phyloP scores from a whole-genome alignment of 1,140 invertebrate genomes.

The Scaptodrosophila lebanonensis region DNA sequence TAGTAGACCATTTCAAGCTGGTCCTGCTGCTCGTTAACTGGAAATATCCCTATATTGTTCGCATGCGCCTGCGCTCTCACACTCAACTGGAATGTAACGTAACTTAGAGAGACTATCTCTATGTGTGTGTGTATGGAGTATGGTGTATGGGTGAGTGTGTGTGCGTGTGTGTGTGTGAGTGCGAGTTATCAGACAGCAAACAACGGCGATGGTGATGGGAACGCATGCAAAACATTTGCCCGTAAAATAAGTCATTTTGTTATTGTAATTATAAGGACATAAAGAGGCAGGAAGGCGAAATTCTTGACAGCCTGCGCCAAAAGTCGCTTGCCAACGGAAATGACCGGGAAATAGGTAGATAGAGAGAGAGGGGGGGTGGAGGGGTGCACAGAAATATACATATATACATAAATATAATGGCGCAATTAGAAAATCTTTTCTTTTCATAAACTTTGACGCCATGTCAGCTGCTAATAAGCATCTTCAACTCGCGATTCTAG shows the following conservation, averaged over 20 bases:
- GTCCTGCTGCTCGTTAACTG: not conserved
- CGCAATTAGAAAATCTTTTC: no score
- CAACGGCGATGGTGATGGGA: conserved; percentile 14
- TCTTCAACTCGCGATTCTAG: conserved; percentile 60
- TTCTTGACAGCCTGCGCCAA: no score
- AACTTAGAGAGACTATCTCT: no score
- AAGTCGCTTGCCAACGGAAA: no score
- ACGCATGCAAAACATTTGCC: conserved; percentile 8
- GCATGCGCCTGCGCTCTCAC: not conserved
- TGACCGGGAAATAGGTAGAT: no score
- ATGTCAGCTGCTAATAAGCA: conserved; percentile 73
- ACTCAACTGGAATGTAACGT: no score
- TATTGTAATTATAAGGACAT: conserved; percentile 44
- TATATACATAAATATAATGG: no score
- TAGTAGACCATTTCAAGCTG: conserved; percentile 57
- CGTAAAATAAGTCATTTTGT: conserved; percentile 36
- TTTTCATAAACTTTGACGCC: conserved; percentile 50
- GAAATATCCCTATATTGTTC: conserved; percentile 48
- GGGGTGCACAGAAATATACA: no score
- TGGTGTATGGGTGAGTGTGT: conserved; percentile 10
- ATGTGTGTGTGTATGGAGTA: no score
- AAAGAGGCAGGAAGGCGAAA: conserved; percentile 26
- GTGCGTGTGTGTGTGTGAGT: conserved; percentile 39
- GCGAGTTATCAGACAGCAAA: conserved; percentile 46
- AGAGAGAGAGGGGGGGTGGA: no score